Conservation (phyloP, 2,113 vertebrate species). For the Chlorocebus sabaeus region DNA sequence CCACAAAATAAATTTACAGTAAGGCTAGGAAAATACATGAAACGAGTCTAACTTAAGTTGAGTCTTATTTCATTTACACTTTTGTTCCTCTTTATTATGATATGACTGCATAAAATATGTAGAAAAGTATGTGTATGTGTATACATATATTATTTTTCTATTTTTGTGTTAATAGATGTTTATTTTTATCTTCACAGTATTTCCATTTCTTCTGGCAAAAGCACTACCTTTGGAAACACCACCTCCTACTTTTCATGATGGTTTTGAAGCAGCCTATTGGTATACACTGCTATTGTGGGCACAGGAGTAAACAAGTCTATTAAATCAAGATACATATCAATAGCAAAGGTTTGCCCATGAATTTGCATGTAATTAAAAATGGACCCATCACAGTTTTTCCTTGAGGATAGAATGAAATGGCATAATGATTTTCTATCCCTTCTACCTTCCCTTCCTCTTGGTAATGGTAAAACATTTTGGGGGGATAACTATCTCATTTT, state of each 20-base stretch:
- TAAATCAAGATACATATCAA: background rate
- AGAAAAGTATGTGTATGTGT: background rate
- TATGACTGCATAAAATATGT: background rate
- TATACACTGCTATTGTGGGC: background rate
- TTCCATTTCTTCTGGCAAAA: background rate
- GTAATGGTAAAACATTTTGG: background rate
- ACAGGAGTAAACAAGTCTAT: background rate
- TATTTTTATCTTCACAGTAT: background rate
- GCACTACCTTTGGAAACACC: background rate
- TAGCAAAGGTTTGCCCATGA: background rate
- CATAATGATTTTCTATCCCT: fast-evolving
- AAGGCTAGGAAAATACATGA: background rate
- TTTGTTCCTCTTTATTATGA: background rate
- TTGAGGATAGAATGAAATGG: background rate
- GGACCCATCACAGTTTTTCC: background rate
- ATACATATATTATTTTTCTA: background rate
- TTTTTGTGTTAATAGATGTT: background rate
- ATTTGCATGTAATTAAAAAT: background rate
- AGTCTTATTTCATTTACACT: background rate
- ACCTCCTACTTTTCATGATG: background rate
- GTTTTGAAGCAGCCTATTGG: background rate
- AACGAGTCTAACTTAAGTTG: background rate
- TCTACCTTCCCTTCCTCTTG: background rate
- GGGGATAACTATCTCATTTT: background rate
- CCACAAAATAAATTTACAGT: background rate